Conservation (phyloP, 2,888 invertebrate species). For the Chaetogeoica ovagalla region DNA sequence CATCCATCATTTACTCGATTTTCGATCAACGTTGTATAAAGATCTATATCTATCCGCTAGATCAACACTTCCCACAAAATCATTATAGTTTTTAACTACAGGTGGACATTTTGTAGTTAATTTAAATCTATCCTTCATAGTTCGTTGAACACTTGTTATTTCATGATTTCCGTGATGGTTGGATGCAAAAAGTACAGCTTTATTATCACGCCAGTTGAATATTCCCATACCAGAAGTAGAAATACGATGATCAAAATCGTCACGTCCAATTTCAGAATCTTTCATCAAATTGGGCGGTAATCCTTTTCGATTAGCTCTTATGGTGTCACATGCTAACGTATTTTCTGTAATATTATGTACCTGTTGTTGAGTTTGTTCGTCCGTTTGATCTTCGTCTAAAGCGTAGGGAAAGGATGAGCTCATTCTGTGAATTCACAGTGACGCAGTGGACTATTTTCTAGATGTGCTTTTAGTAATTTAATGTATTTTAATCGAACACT, state of each 20-base stretch:
- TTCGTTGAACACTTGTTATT: constrained; percentile 54
- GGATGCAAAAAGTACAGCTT: constrained; percentile 45
- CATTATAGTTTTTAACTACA: constrained; percentile 55
- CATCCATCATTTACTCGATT: constrained; percentile 57
- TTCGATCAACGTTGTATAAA: constrained; percentile 26
- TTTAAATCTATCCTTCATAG: constrained; percentile 29
- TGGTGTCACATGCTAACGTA: constrained; percentile 54
- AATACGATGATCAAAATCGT: constrained; percentile 5
- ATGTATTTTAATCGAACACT: too few species aligned
- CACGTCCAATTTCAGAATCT: constrained; percentile 46
- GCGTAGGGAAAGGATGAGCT: too few species aligned
- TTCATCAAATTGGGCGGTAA: constrained; percentile 54
- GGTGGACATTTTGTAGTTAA: constrained; percentile 47
- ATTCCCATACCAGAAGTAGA: constrained; percentile 47
- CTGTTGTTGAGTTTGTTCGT: too few species aligned
- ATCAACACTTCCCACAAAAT: constrained; percentile 55
- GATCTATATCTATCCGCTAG: constrained; percentile 11
- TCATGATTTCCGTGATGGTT: constrained; percentile 53
- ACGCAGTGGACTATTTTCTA: too few species aligned
- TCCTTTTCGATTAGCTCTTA: constrained; percentile 46
- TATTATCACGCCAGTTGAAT: constrained; percentile 54
- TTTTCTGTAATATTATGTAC: constrained; percentile 48
- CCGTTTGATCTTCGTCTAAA: too few species aligned
- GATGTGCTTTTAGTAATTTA: too few species aligned
- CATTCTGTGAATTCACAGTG: too few species aligned